phyloP scores from a whole-genome alignment of 2,888 invertebrate genomes.

The Parnassius apollo region DNA sequence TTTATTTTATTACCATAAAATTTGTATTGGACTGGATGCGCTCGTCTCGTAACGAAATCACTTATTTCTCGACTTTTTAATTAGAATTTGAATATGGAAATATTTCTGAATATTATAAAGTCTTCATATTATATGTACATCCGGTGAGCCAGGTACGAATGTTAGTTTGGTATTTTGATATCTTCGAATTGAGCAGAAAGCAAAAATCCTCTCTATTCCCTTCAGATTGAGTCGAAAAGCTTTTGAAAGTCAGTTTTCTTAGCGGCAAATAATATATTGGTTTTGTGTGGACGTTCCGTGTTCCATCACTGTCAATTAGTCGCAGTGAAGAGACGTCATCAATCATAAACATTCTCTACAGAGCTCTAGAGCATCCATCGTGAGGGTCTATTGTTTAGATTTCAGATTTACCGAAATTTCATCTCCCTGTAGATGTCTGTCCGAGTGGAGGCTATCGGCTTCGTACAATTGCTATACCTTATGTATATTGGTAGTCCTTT shows the following conservation, averaged over 20 bases:
- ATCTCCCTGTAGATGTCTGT: not conserved
- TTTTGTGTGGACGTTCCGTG: slow-evolving; percentile 52
- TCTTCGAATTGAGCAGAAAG: not conserved
- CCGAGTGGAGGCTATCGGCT: not conserved
- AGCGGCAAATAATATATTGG: slow-evolving; percentile 42
- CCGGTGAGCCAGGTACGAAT: slow-evolving; percentile 20
- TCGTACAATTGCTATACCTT: too few relatives aligned
- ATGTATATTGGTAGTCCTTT: too few relatives aligned
- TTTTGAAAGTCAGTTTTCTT: slow-evolving; percentile 19
- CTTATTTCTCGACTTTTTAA: slow-evolving; percentile 11
- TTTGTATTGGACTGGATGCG: slow-evolving; percentile 6
- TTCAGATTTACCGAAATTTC: slow-evolving; percentile 31
- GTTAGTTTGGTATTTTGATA: not conserved
- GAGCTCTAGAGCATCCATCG: slow-evolving; percentile 48
- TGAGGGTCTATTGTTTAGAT: slow-evolving; percentile 55
- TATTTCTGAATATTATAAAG: slow-evolving; percentile 14
- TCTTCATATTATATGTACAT: slow-evolving; percentile 18
- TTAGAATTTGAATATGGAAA: slow-evolving; percentile 14
- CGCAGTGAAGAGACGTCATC: slow-evolving; percentile 73
- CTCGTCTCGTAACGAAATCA: slow-evolving; percentile 10
- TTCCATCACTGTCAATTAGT: slow-evolving; percentile 81
- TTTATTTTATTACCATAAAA: slow-evolving; percentile 8
- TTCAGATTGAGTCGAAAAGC: slow-evolving; percentile 1
- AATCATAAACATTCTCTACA: slow-evolving; percentile 64
- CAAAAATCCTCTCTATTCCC: slow-evolving; percentile 3